Base-by-base conservation (phyloP, 2,888 invertebrate species). In the Tenodera sinensis region DNA sequence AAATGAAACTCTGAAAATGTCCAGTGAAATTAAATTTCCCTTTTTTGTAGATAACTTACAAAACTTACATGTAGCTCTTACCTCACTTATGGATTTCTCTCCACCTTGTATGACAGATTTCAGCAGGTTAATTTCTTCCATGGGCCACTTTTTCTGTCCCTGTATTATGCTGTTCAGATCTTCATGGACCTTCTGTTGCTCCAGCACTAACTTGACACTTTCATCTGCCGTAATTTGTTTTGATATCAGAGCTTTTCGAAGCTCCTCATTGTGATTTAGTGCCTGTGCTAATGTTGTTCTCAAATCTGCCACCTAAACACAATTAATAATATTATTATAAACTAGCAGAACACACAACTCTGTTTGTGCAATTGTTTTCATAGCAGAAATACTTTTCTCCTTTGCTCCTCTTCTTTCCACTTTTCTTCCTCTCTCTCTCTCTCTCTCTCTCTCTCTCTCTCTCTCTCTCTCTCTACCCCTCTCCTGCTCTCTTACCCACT, bases 121-220 rank as follows among this genome's bases (percentile, higher is more conserved):
- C 25, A 71, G 1, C 54, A 71, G 20, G 4, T 25, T 71, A 6
- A 71, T 20, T 20, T 71, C 54, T 20, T 15, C 54, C 54, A 20
- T 1, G 3, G 54, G 54, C 54, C 54, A 71, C 25, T 71, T 71
- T 71, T 71, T 20, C 20, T 71, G 20, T 4, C 54, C 54, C 4
- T 71, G 94, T 91, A 95, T 94, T 91, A 96, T 92, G 91, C 95
- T 95, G 91, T 95, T 95, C 15, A 95, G 94, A 91, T 95, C 95
- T 93, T 95, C 95, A 91, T 95, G 93, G 91, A 95, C 93, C 92
- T 95, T 95, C 93, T 95, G 95, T 94, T 95, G 95, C 91, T 95
- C 95, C 91, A 94, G 94, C 92, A 96, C 94, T 90, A 95, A 94
- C 89, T 95, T 95, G 90, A 94, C 94, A 91, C 95, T 95, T 88